A percentile compares a stretch with the other conserved stretches of the same genome.
Evolutionary conservation across 2,113 vertebrate species (phyloP).

Genomic region (Tinamus guttatus): DNA sequence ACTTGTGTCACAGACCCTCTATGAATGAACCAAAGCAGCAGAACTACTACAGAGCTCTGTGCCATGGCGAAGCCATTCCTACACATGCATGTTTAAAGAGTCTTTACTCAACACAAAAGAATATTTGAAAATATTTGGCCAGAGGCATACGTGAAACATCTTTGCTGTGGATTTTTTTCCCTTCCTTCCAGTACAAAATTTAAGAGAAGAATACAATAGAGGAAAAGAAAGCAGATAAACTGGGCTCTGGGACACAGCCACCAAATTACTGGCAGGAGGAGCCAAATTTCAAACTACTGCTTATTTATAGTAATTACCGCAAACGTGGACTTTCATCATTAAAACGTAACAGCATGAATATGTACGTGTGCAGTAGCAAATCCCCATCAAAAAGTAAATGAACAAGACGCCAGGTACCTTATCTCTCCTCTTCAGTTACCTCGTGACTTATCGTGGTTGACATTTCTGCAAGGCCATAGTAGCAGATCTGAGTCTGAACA

Average conservation of each 20-base stretch:
- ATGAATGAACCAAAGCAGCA: not conserved
- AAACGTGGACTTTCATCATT: not conserved
- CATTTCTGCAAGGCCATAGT: conserved; percentile 34
- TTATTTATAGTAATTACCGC: conserved; percentile 15
- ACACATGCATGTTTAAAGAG: not conserved
- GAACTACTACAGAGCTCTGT: not conserved
- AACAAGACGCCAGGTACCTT: not conserved
- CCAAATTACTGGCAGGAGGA: not conserved
- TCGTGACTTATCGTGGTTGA: conserved; percentile 27
- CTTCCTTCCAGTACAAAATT: not conserved
- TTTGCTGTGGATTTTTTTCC: not conserved
- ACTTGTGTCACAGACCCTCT: not conserved
- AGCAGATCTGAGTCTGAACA: conserved; percentile 20
- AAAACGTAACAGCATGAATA: conserved; percentile 6
- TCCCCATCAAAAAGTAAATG: not conserved
- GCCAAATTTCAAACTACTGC: not conserved
- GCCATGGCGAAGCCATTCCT: not conserved
- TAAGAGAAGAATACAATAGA: not conserved
- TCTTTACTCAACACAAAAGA: not conserved
- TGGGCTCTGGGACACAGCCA: not conserved
- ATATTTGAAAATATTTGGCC: not conserved
- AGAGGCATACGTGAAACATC: not conserved
- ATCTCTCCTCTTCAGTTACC: not conserved
- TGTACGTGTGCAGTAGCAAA: not conserved
- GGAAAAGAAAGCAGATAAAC: not conserved